These are phyloP conservation scores for Oreortyx pictus DNA, from an alignment of 2,797 vertebrate genomes.

Conservation along the genomic window DNA sequence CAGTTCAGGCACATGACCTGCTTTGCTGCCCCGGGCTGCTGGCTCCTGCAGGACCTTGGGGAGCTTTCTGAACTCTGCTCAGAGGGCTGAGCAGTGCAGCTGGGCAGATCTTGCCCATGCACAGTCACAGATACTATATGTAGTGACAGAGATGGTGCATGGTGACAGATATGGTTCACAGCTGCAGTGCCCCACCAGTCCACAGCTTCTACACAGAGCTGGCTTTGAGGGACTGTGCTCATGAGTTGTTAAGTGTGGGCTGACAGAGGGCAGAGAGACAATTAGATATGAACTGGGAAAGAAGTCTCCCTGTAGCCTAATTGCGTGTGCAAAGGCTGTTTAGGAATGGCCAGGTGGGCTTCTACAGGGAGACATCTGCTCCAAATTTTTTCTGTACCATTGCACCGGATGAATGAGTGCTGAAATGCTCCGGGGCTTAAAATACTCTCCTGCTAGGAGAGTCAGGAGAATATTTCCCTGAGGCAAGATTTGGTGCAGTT, in stretches of 20 bases:
- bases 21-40: not conserved
- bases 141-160: not conserved
- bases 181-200: not conserved
- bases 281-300: not conserved
- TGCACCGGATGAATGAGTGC: accelerated
- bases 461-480: not conserved
- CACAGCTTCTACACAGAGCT: not conserved
- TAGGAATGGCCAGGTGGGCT: too few relatives aligned
- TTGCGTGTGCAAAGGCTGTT: accelerated
- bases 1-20: not conserved
- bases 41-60: not conserved
- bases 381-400: accelerated
- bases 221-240: accelerated
- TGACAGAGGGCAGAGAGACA: accelerated
- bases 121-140: not conserved
- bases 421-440: not conserved
- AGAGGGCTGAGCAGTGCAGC: not conserved
- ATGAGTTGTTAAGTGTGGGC: accelerated
- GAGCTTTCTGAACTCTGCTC: not conserved
- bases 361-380: not conserved
- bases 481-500: not conserved
- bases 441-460: not conserved
- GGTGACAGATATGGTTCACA: not conserved
- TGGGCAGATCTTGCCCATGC: not conserved
- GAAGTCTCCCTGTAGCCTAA: not conserved